Conservation (phyloP, 2,888 invertebrate genomes). For the Limnephilus rhombicus region DNA sequence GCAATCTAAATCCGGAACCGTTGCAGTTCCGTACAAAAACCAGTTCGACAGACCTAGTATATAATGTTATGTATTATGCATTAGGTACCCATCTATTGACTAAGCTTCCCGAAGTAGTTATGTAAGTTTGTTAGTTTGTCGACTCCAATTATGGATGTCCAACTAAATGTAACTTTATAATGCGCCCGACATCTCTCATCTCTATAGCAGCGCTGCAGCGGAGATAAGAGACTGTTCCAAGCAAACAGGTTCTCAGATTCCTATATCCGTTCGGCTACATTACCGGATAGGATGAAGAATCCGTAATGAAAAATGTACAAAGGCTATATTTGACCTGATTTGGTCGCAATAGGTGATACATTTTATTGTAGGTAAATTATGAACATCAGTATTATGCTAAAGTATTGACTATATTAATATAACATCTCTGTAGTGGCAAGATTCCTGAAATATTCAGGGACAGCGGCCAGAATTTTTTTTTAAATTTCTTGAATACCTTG, state of each 20-base stretch:
- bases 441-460: no score
- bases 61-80: background rate
- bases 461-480: no score
- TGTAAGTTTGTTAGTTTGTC: slow-evolving; percentile 16
- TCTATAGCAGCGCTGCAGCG: slow-evolving; percentile 5
- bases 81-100: background rate
- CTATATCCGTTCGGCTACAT: background rate
- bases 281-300: background rate
- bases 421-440: no score
- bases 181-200: slow-evolving; percentile 25
- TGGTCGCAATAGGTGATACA: background rate
- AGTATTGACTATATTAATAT: no score
- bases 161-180: slow-evolving; percentile 41
- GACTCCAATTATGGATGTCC: slow-evolving; percentile 34
- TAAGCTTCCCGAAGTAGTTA: background rate
- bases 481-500: no score
- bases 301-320: background rate
- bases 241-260: slow-evolving; percentile 43
- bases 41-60: background rate
- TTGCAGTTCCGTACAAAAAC: background rate
- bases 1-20: background rate
- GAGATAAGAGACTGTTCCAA: slow-evolving; percentile 14
- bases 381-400: background rate
- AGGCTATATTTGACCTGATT: no score
- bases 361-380: background rate